These are phyloP conservation scores for Epinephelus malabaricus DNA, from an alignment of 2,797 vertebrate genomes.

Conservation along the genomic window DNA sequence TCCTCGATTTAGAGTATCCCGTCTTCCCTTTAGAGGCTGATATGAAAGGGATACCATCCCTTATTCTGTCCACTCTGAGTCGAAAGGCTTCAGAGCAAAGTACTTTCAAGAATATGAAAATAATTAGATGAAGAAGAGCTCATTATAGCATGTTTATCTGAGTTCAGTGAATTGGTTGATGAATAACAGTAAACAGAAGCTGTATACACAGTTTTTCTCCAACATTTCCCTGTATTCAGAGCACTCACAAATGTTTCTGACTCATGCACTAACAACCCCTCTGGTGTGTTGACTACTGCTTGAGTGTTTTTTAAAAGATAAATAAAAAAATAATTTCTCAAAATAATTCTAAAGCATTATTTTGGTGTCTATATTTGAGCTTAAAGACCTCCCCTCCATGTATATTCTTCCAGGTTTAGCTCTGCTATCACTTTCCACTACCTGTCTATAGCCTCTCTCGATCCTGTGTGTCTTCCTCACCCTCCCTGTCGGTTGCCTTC, in stretches of 20 bases:
- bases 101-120: neutral
- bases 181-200: conserved; percentile 9
- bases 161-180: conserved; percentile 17
- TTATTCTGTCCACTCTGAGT: conserved; percentile 10
- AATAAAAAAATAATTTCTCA: conserved; percentile 1
- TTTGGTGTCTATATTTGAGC: conserved; percentile 6
- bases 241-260: neutral
- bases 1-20: conserved; percentile 6
- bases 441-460: conserved; percentile 32
- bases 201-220: neutral
- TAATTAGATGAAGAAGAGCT: neutral
- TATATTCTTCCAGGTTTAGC: conserved; percentile 11
- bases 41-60: neutral
- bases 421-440: conserved; percentile 41
- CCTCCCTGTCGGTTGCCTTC: conserved; percentile 26
- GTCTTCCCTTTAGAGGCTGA: conserved; percentile 5
- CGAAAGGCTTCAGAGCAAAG: neutral
- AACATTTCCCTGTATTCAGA: conserved; percentile 3
- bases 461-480: conserved; percentile 27
- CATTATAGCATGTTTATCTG: conserved; percentile 3
- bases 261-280: neutral
- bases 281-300: neutral
- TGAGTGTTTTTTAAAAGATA: conserved; percentile 12
- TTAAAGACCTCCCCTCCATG: neutral
- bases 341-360: conserved; percentile 12